Evolutionary conservation across 2,113 vertebrate species (phyloP).

Genomic region (Corythornis cristatus): DNA sequence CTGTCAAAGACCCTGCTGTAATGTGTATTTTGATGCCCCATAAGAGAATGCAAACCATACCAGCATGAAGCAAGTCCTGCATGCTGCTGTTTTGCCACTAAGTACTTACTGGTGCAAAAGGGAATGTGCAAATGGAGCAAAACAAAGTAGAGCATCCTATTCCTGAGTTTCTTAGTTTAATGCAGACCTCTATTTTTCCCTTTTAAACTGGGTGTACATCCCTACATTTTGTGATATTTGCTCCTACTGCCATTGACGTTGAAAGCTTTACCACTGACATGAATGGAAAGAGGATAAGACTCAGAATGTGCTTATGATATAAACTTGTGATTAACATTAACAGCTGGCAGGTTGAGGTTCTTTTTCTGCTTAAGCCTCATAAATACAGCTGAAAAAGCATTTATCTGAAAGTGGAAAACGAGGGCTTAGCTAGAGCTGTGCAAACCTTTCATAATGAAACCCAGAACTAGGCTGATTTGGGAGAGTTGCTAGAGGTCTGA

Average conservation of each 20-base stretch:
- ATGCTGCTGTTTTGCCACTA: neutral
- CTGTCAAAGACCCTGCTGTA: neutral
- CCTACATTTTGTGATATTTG: neutral
- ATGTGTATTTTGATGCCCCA: neutral
- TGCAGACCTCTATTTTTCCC: neutral
- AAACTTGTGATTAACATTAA: slow-evolving; percentile 61
- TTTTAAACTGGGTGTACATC: neutral
- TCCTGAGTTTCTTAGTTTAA: neutral
- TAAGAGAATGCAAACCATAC: neutral
- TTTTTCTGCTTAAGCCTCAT: slow-evolving; percentile 29
- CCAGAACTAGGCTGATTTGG: slow-evolving; percentile 12
- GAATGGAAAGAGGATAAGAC: slow-evolving; percentile 48
- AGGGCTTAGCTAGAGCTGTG: slow-evolving; percentile 52
- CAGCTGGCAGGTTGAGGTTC: neutral
- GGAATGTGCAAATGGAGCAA: neutral
- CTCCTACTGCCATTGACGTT: slow-evolving; percentile 3
- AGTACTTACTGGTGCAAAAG: neutral
- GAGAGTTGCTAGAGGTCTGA: slow-evolving; percentile 12
- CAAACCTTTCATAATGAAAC: slow-evolving; percentile 53
- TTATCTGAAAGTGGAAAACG: slow-evolving; percentile 64
- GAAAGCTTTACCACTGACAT: slow-evolving; percentile 42
- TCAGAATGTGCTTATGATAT: slow-evolving; percentile 58
- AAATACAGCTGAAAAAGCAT: slow-evolving; percentile 67
- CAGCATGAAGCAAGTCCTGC: neutral
- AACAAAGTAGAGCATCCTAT: neutral